These are phyloP conservation scores for Ditylenchus weischeri DNA, from an alignment of 2,888 invertebrate species.

Conservation along the genomic window DNA sequence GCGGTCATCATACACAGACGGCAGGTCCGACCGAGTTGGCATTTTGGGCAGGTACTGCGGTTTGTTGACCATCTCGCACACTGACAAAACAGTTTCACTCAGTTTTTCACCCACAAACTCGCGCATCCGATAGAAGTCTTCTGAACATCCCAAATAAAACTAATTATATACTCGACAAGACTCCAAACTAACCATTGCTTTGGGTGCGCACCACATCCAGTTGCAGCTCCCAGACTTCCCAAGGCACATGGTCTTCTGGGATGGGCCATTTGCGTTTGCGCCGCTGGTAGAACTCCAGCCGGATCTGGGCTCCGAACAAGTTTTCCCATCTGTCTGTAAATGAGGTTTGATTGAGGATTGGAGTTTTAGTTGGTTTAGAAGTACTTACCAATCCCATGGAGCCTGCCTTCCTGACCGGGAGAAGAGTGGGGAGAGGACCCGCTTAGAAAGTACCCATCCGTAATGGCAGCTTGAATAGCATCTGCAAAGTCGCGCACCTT, in stretches of 20 bases:
- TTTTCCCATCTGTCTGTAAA: conserved; percentile 33
- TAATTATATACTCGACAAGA: too few relatives aligned
- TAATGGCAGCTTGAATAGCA: conserved; percentile 33
- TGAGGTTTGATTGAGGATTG: not conserved
- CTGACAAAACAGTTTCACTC: conserved; percentile 87
- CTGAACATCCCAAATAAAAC: conserved; percentile 29
- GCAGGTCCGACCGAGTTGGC: conserved; percentile 69
- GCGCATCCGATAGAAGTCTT: conserved; percentile 78
- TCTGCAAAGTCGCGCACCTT: conserved; percentile 43
- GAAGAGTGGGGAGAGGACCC: conserved; percentile 31
- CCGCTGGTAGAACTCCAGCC: conserved; percentile 51
- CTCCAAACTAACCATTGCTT: conserved; percentile 16
- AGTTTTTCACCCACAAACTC: conserved; percentile 68
- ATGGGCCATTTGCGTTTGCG: conserved; percentile 74
- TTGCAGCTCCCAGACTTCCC: conserved; percentile 97
- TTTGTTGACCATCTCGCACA: conserved; percentile 89
- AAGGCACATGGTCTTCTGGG: conserved; percentile 84
- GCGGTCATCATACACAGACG: conserved; percentile 87
- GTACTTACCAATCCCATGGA: conserved; percentile 33
- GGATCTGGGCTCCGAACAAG: conserved; percentile 43
- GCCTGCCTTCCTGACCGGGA: conserved; percentile 25
- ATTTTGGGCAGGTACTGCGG: conserved; percentile 72
- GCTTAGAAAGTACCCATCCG: conserved; percentile 18
- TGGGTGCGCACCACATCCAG: conserved; percentile 72
- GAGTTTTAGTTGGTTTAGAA: not conserved